phyloP scores from a whole-genome alignment of 2,797 vertebrate genomes.

The Sebastes goodei region DNA sequence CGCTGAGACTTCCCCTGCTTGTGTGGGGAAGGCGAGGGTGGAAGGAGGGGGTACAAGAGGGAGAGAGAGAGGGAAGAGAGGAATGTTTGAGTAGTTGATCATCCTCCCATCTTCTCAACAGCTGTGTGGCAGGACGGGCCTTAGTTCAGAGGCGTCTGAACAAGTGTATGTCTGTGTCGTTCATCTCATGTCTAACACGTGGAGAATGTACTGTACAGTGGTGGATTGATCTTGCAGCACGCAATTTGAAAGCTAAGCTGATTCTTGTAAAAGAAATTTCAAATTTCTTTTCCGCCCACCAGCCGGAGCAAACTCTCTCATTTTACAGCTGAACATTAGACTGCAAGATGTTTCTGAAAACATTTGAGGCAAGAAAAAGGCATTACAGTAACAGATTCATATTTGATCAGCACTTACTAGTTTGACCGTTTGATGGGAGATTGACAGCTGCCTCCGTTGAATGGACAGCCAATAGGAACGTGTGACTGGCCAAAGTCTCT shows the following conservation, averaged over 20 bases:
- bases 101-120: constrained; percentile 68
- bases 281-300: too few relatives aligned
- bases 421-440: too few relatives aligned
- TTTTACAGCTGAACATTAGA: too few relatives aligned
- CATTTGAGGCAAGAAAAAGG: too few relatives aligned
- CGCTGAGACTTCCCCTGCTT: constrained; percentile 46
- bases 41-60: background rate
- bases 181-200: constrained; percentile 35
- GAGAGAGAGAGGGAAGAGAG: constrained; percentile 20
- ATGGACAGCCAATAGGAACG: too few relatives aligned
- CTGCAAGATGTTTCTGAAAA: too few relatives aligned
- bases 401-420: too few relatives aligned
- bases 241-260: background rate
- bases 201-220: constrained; percentile 8
- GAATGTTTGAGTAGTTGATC: constrained; percentile 61
- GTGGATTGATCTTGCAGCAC: constrained; percentile 7
- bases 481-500: too few relatives aligned
- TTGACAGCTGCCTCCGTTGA: too few relatives aligned
- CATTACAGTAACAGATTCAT: too few relatives aligned
- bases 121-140: constrained; percentile 53
- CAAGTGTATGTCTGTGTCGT: constrained; percentile 22
- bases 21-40: constrained; percentile 39
- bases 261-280: background rate
- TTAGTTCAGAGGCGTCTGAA: constrained; percentile 27
- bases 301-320: too few relatives aligned